Conservation (phyloP, 2,888 invertebrate species). For the Eristalis arbustorum region DNA sequence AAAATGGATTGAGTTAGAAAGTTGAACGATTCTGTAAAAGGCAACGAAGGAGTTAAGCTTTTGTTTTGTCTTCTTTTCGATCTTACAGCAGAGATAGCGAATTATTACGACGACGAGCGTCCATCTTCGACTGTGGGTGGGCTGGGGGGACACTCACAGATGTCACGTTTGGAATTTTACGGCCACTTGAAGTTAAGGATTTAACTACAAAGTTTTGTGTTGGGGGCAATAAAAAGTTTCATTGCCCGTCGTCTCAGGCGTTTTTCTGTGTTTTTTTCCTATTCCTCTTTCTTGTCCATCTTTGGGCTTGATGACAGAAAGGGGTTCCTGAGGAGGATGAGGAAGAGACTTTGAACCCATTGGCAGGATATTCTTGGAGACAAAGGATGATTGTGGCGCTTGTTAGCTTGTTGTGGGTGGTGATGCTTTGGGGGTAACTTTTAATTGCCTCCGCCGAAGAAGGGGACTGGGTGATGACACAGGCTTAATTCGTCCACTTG, state of each 20-base stretch:
- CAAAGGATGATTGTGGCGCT: not conserved
- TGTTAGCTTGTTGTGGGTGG: not conserved
- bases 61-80: not conserved
- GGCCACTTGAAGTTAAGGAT: not conserved
- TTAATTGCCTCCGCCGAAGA: not conserved
- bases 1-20: not conserved
- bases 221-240: not conserved
- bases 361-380: not conserved
- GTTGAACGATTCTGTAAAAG: not conserved
- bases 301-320: not conserved
- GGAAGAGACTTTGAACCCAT: not conserved
- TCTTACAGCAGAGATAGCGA: not conserved
- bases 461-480: not conserved
- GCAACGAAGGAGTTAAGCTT: not conserved
- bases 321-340: too few relatives aligned
- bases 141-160: not conserved
- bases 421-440: not conserved
- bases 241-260: not conserved
- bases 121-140: not conserved
- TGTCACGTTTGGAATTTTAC: not conserved
- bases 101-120: not conserved
- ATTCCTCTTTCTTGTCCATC: not conserved
- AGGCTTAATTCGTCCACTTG: not conserved
- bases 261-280: not conserved
- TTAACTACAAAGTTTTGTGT: not conserved